Base-by-base conservation (phyloP, 2,113 vertebrate genomes). In the Herpailurus yagouaroundi region DNA sequence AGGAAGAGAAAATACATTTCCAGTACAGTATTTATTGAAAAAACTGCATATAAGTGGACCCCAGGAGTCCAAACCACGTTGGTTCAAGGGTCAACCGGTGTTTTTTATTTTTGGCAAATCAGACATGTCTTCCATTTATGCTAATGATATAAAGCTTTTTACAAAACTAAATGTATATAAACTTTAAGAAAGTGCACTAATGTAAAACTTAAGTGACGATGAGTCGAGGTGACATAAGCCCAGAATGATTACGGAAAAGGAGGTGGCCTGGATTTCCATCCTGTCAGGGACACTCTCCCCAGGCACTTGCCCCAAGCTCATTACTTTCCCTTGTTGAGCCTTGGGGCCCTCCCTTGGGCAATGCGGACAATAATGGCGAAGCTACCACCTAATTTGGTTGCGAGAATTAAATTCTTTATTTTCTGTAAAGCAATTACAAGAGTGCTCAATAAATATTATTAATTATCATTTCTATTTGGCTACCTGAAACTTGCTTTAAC, bases 101-200 rank as follows among this genome's bases (percentile, higher is more conserved):
- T 60, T 60, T 60, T 93, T 7, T 23, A 41, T 90, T 87, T 69
- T 82, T 85, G 16, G 27, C 14, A 88, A 96, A 80, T 63, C 33
- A 29, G 38, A 69, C 27, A 15, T 19, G 9, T 38, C 36, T 38
- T 38, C 36, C 36, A 41, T 41, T 57, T 97, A 45, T 80, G 15
- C 36, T 55, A 92, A 50, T 36, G 5, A 90, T 31, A 45, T 41
- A 93, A 93, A 29, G 21, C 57, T 60, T 23, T 60, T 60, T 60
- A 60, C 23, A 60, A 60, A 60, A 60, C 21, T 60, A 60, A 85
- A 15, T 69, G 21, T 66, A 66, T 60, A 55, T 79, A 73, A 85
- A 8, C 7, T 80, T 81, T 93, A 64, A 64, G 57, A 73, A 73
- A 31, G 6, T 15, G 11, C 10, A 31, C 63, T 41, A 33, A 48